Evolutionary conservation across 2,797 vertebrate species (phyloP), one percentile per base, ranked within the genome.

Genomic region (Delichon dasypus): DNA sequence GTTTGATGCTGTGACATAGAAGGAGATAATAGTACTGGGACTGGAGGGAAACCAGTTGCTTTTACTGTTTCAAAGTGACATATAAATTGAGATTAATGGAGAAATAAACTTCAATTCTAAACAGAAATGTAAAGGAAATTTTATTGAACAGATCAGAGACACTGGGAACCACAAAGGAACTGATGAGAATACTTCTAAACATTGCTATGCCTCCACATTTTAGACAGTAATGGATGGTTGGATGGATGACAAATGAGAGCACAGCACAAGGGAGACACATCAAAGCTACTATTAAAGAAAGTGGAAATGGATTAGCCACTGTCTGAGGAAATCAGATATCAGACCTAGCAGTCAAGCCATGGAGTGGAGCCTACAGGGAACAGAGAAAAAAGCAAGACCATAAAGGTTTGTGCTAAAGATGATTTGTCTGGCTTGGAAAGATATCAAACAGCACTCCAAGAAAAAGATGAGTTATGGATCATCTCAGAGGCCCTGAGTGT

Each of bases 261-360:
- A 78, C 10, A 44, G 34, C 23, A 61, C 14, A 30, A 86, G 74
- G 23, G 40, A 76, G 66, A 85, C 32, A 47, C 44, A 64, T 82
- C 84, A 87, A 82, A 93, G 51, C 60, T 87, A 18, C 77, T 79
- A 1, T 50, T 92, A 85, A 92, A 86, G 85, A 86, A 80, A 85
- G 45, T 85, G 55, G 67, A 92, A 94, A 90, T 64, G 64, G 80
- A 93, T 92, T 88, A 85, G 64, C 55, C 55, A 29, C 67, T 32
- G 44, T 62, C 89, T 94, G 86, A 68, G 78, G 21, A 90, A 92
- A 89, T 79, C 84, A 85, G 51, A 36, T 58, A 76, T 42, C 29
- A 73, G 40, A 87, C 60, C 40, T 65, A 70, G 80, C 58, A 81
- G 58, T 58, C 55, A 82, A 79, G 51, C 54, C 64, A 77, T 42